Evolutionary conservation across 2,888 invertebrate genomes (phyloP), one percentile per base, ranked within the genome.

Genomic region (Prenolepis imparis): DNA sequence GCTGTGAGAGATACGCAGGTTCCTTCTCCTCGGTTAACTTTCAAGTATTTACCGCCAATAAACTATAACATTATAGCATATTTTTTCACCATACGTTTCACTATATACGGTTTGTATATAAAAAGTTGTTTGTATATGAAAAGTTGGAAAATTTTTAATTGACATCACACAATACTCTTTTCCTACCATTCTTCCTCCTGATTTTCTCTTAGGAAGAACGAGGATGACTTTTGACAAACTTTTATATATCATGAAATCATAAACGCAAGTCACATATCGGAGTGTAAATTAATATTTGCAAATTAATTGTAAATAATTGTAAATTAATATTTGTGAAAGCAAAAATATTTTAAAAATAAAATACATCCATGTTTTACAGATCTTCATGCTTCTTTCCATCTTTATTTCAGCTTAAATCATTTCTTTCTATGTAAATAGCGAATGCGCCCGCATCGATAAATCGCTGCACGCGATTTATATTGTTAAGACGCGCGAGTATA

Each of bases 41-140:
- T n/a, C 66, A 67, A 57, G 72, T 68, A 72, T 80, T 61, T 44
- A 12, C 24, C 66, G 39, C n/a, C 66, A 28, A 64, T 52, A 52
- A 75, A n/a, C 44, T 21, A n/a, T 44, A 32, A 74, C 32, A 44
- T 44, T 74, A 61, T 61, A 64, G 18, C 36, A 5, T 48, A 11
- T 3, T 36, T 36, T 18, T 21, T 64, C 3, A 3, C 15, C 11
- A 18, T n/a, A 59, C n/a, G 3, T 73, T 28, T 3, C 28, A 3
- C 3, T 3, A 3, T 41, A 59, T n/a, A 48, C 18, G 44, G 44
- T 73, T 1, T 28, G 24, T 57, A 21, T 18, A 18, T 18, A 39
- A 18, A 41, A 28, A 28, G 1, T 15, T 59, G 12, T n/a, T n/a
- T n/a, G 24, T 57, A 21, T 18, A 18, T 18, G 57, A 18, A 28